Evolutionary conservation across 2,113 vertebrate species (phyloP).

Genomic region (Periophthalmus modestus): DNA sequence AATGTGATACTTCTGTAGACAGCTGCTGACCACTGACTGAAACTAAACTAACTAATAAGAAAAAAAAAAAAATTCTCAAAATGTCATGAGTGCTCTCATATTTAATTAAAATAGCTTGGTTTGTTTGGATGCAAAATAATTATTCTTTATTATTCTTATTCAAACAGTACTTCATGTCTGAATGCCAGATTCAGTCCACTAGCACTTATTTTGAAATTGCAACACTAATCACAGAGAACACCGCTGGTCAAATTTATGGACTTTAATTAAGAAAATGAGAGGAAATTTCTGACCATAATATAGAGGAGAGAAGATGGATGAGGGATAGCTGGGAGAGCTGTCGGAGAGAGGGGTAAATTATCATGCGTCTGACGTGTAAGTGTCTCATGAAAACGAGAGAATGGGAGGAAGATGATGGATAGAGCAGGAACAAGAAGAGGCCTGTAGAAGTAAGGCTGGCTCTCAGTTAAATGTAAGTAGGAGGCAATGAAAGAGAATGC

Average conservation of each 20-base stretch:
- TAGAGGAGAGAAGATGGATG: too few relatives aligned
- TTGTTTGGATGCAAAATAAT: neutral
- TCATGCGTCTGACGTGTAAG: conserved; percentile 53
- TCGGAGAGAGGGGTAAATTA: conserved; percentile 38
- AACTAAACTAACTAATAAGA: too few relatives aligned
- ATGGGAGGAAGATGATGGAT: conserved; percentile 53
- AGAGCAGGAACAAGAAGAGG: conserved; percentile 49
- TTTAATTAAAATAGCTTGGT: too few relatives aligned
- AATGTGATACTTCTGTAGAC: too few relatives aligned
- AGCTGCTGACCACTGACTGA: too few relatives aligned
- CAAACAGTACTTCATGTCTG: conserved; percentile 9
- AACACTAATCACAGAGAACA: too few relatives aligned
- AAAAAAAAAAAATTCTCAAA: too few relatives aligned
- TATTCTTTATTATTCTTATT: neutral
- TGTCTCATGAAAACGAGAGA: conserved; percentile 44
- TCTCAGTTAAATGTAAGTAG: conserved; percentile 38
- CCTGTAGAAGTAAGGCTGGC: conserved; percentile 38
- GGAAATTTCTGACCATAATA: too few relatives aligned
- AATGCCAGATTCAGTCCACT: conserved; percentile 11
- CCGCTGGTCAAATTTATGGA: too few relatives aligned
- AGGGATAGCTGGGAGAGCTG: conserved; percentile 29
- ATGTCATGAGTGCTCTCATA: too few relatives aligned
- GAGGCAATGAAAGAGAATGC: conserved; percentile 49
- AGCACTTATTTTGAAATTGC: too few relatives aligned
- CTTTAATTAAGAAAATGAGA: too few relatives aligned